phyloP scores from a whole-genome alignment of 1,140 invertebrate genomes.

The Drosophila bocqueti region DNA sequence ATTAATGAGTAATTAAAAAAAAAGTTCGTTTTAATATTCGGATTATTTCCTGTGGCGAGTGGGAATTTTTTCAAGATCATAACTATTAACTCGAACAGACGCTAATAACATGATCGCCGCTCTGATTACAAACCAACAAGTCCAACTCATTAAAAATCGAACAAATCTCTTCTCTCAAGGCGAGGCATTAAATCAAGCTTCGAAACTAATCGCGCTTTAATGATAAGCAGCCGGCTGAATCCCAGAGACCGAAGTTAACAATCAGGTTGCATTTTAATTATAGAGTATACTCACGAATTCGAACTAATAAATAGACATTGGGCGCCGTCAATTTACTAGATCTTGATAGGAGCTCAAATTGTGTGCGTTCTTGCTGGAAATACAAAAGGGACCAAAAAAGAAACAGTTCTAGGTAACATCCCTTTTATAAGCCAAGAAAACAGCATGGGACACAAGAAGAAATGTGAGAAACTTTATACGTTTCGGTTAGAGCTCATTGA shows the following conservation, averaged over 20 bases:
- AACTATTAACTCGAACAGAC: constrained; percentile 38
- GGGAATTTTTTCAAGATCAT: constrained; percentile 2
- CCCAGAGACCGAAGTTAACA: constrained; percentile 30
- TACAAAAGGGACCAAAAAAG: constrained; percentile 21
- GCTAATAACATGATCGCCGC: constrained; percentile 15
- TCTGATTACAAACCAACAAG: constrained; percentile 24
- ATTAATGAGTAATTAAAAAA: constrained; percentile 1
- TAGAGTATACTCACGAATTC: constrained; percentile 41
- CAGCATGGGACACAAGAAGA: neutral
- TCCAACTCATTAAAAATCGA: constrained; percentile 44
- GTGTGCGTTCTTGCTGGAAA: constrained; percentile 38
- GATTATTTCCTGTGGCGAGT: neutral
- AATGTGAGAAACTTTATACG: neutral
- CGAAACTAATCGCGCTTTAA: constrained; percentile 66
- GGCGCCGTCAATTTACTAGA: constrained; percentile 48
- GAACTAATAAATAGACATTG: constrained; percentile 66
- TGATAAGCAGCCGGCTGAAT: constrained; percentile 46
- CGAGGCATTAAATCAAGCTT: constrained; percentile 19
- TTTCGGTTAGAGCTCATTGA: too few relatives aligned
- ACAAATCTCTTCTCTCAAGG: constrained; percentile 43
- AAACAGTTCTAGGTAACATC: constrained; percentile 14
- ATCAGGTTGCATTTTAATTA: constrained; percentile 67
- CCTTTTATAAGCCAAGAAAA: neutral
- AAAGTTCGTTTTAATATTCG: neutral
- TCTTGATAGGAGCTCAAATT: constrained; percentile 27